Conservation (phyloP, 2,113 vertebrate species). For the Columbina picui region DNA sequence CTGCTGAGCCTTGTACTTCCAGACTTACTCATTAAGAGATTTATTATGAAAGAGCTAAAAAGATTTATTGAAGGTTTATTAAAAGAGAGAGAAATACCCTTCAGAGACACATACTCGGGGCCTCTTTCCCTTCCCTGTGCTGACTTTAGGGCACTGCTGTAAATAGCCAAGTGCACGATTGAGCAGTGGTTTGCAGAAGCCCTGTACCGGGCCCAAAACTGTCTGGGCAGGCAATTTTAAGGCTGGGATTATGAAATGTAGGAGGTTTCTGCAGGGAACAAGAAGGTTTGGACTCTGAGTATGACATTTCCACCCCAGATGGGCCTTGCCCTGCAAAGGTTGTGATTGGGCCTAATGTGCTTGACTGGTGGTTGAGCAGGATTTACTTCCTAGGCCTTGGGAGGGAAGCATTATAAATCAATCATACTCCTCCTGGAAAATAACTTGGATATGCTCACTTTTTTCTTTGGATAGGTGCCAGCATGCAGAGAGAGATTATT, state of each 20-base stretch:
- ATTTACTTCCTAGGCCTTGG: not conserved
- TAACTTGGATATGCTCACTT: not conserved
- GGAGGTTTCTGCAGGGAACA: not conserved
- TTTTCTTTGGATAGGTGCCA: not conserved
- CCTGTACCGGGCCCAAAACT: not conserved
- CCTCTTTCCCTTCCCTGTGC: not conserved
- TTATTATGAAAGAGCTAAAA: not conserved
- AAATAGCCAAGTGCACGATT: accelerated
- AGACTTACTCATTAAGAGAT: not conserved
- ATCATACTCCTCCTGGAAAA: not conserved
- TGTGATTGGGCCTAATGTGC: not conserved
- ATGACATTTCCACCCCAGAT: not conserved
- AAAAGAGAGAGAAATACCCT: not conserved
- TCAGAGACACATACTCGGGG: not conserved
- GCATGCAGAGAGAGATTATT: not conserved
- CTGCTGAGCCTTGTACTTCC: not conserved
- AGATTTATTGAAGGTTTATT: not conserved
- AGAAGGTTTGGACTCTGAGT: not conserved
- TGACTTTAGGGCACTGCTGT: not conserved
- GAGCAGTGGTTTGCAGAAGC: not conserved
- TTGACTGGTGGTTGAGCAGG: not conserved
- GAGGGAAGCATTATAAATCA: not conserved
- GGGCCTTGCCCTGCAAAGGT: not conserved
- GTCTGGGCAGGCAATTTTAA: not conserved
- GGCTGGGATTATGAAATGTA: not conserved